Evolutionary conservation across 2,113 vertebrate species (phyloP).

Genomic region (Hystrix cristata): DNA sequence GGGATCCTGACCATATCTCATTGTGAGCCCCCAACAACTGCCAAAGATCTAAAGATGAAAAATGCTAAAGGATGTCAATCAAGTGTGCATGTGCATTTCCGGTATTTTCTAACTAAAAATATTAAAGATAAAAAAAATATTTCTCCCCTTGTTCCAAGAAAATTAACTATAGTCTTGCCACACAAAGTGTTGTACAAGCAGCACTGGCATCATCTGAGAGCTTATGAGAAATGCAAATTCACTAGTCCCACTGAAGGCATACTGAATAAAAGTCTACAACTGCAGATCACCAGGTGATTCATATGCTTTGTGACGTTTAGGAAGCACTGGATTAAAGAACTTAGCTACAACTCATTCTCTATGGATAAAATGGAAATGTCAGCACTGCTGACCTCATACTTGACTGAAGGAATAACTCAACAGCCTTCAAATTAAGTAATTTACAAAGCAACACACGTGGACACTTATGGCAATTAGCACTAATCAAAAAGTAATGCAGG

Average conservation of each 20-base stretch:
- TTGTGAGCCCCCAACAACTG: background rate
- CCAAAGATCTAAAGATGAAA: background rate
- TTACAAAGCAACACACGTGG: background rate
- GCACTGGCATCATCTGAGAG: background rate
- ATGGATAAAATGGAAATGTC: background rate
- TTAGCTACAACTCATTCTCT: background rate
- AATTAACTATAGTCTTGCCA: background rate
- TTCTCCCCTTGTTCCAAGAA: background rate
- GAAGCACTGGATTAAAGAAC: background rate
- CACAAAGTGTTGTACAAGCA: background rate
- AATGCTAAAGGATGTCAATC: background rate
- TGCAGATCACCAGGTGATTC: background rate
- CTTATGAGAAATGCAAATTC: background rate
- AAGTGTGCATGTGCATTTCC: background rate
- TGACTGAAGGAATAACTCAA: background rate
- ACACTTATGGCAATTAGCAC: background rate
- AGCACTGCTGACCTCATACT: background rate
- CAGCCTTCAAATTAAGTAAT: background rate
- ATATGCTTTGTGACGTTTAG: background rate
- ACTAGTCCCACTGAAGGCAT: background rate
- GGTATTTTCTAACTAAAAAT: background rate
- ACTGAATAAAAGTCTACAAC: background rate
- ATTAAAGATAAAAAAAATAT: background rate
- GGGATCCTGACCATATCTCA: background rate
- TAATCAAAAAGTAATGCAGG: background rate